Base-by-base conservation (phyloP, 2,113 vertebrate genomes). In the Urocolius indicus region DNA sequence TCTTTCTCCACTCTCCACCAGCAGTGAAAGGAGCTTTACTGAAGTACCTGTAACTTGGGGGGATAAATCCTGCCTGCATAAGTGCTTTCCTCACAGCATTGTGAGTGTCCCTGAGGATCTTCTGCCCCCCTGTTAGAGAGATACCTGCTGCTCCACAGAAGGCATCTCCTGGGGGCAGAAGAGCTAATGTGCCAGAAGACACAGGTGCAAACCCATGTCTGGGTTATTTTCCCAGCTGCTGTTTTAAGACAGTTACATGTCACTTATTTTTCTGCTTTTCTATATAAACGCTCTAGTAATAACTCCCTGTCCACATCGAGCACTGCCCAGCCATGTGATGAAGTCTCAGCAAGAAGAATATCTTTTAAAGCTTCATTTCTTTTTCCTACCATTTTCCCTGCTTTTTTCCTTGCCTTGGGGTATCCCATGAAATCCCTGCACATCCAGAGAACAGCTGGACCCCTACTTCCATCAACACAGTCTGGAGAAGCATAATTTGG, bases 1-100 rank as follows among this genome's bases (percentile, higher is more conserved):
- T 65, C 49, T 0, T 2, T 16, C 26, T 52, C 19, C 0, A 0
- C 66, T 75, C 57, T 84, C 20, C 62, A 5, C 49, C 51, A 74
- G 24, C 80, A 52, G 17, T 46, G 49, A 36, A 10, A 89, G 73
- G 18, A 91, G 55, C 38, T 76, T 41, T 41, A 41, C 38, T 41
- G 38, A 41, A 41, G 38, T 41, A 41, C 38, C 38, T 41, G 38
- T 41, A 41, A 12, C 38, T 10, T 9, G 38, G 38, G 38, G 12
- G 62, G 24, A 43, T 79, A 83, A 94, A 67, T 79, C 41, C 43
- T 83, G 38, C 48, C 26, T 68, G 43, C 19, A 7, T 38, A 32
- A 38, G 38, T 32, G 21, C 26, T 91, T 77, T 80, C 10, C 41
- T 79, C 11, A 5, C 55, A 46, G n/a, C 0, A 41, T 41, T 41